Percentiles rank a stretch among this genome's conserved stretches.
Conservation (phyloP, 1,140 invertebrate species). For the Halyomorpha halys region DNA sequence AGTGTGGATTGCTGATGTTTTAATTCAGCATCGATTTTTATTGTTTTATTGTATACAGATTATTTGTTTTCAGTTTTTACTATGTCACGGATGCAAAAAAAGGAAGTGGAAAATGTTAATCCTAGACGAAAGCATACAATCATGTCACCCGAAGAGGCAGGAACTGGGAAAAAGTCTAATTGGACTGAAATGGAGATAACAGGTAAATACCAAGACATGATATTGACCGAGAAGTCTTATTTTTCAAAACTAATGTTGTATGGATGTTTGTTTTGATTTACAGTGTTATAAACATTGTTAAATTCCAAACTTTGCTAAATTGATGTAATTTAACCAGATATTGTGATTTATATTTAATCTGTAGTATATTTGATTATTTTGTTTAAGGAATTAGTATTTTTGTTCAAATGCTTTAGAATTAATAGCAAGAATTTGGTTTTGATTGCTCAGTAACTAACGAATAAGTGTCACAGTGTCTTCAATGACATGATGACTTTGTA, state of each 20-base stretch:
- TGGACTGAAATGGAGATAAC: constrained; percentile 72
- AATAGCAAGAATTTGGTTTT: too few relatives aligned
- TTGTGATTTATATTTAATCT: too few relatives aligned
- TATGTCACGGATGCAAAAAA: constrained; percentile 53
- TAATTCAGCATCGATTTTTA: background rate
- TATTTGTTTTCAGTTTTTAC: constrained; percentile 33
- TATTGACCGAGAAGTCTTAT: too few relatives aligned
- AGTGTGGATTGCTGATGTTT: background rate
- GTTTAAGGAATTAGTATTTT: too few relatives aligned
- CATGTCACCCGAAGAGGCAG: constrained; percentile 83
- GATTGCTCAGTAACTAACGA: too few relatives aligned
- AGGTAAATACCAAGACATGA: constrained; percentile 37
- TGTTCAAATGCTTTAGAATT: too few relatives aligned
- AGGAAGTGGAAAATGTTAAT: constrained; percentile 60
- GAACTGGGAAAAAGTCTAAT: constrained; percentile 79
- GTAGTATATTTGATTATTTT: too few relatives aligned
- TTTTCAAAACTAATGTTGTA: background rate
- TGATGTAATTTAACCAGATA: too few relatives aligned
- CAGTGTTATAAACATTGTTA: too few relatives aligned
- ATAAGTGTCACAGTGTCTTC: too few relatives aligned
- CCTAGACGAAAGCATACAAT: constrained; percentile 72
- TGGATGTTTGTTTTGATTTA: constrained; percentile 1
- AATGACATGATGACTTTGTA: too few relatives aligned
- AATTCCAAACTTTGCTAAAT: too few relatives aligned
- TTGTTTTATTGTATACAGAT: background rate